Percentiles rank a stretch among this genome's conserved stretches.
Evolutionary conservation across 2,888 invertebrate genomes (phyloP).

Genomic region (Agapostemon virescens): DNA sequence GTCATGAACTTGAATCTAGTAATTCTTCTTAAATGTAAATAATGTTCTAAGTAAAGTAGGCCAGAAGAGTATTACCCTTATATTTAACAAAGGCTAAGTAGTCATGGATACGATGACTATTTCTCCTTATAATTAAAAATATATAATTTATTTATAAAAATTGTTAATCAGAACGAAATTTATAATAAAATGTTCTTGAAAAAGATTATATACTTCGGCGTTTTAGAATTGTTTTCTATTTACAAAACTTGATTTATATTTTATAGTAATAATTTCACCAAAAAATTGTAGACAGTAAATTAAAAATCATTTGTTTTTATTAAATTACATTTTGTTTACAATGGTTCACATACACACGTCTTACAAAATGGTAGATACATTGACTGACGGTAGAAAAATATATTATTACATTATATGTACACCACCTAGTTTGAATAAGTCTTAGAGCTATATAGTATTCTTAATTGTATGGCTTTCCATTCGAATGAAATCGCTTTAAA

Average conservation of each 20-base stretch:
- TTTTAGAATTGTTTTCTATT: not conserved
- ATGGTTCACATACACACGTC: conserved; percentile 67
- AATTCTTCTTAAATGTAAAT: conserved; percentile 33
- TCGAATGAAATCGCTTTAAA: conserved; percentile 45
- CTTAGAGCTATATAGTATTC: conserved; percentile 38
- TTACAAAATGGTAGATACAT: conserved; percentile 66
- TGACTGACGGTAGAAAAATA: conserved; percentile 69
- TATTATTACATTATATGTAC: conserved; percentile 70
- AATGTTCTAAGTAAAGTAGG: conserved; percentile 26
- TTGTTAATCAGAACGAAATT: conserved; percentile 50
- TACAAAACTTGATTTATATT: not conserved
- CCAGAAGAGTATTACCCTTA: conserved; percentile 34
- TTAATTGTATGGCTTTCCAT: conserved; percentile 38
- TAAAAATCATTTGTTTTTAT: conserved; percentile 65
- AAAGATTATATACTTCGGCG: conserved; percentile 1
- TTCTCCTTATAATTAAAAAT: conserved; percentile 42
- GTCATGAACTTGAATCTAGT: conserved; percentile 15
- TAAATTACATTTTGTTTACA: conserved; percentile 68
- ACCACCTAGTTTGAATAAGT: conserved; percentile 62
- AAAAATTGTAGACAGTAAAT: not conserved
- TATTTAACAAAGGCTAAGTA: conserved; percentile 29
- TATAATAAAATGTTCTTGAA: conserved; percentile 54
- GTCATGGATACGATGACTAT: conserved; percentile 38
- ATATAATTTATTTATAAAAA: conserved; percentile 58
- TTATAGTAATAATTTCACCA: not conserved